Conservation (phyloP, 1,140 invertebrate genomes). For the Drosophila ohnishii region DNA sequence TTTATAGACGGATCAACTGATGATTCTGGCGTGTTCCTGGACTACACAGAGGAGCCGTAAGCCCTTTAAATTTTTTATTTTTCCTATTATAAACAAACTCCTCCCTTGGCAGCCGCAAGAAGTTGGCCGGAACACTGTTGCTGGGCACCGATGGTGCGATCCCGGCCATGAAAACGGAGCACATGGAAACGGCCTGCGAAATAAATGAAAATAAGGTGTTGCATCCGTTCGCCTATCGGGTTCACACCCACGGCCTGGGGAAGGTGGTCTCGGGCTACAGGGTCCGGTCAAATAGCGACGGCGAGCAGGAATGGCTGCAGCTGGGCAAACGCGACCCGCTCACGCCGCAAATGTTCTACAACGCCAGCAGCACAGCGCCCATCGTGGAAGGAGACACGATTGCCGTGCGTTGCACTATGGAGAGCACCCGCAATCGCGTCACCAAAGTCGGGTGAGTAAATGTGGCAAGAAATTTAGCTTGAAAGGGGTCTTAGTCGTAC, state of each 20-base stretch:
- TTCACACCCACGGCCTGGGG: slow-evolving; percentile 95
- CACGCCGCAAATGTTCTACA: slow-evolving; percentile 98
- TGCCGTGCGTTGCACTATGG: slow-evolving; percentile 96
- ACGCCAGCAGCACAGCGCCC: slow-evolving; percentile 87
- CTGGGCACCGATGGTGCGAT: slow-evolving; percentile 92
- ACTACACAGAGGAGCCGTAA: slow-evolving; percentile 90
- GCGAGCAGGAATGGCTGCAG: slow-evolving; percentile 89
- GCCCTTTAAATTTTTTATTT: slow-evolving; percentile 57
- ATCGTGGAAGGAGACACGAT: slow-evolving; percentile 89
- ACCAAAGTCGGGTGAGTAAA: slow-evolving; percentile 90
- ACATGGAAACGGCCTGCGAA: slow-evolving; percentile 94
- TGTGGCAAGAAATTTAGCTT: too few relatives aligned
- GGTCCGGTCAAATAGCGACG: slow-evolving; percentile 85
- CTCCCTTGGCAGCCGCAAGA: slow-evolving; percentile 85
- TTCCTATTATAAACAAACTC: not conserved
- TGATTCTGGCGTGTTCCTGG: slow-evolving; percentile 91
- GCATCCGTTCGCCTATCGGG: slow-evolving; percentile 97
- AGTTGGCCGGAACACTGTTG: slow-evolving; percentile 94
- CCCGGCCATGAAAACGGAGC: slow-evolving; percentile 87
- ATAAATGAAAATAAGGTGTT: slow-evolving; percentile 92
- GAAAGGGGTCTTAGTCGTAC: not conserved
- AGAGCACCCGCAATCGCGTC: slow-evolving; percentile 86
- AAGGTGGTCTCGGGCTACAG: slow-evolving; percentile 94
- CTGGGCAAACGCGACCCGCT: slow-evolving; percentile 96
- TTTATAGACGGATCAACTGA: slow-evolving; percentile 88